Base-by-base conservation (phyloP, 2,797 vertebrate genomes). In the Leptatherina wallacei region DNA sequence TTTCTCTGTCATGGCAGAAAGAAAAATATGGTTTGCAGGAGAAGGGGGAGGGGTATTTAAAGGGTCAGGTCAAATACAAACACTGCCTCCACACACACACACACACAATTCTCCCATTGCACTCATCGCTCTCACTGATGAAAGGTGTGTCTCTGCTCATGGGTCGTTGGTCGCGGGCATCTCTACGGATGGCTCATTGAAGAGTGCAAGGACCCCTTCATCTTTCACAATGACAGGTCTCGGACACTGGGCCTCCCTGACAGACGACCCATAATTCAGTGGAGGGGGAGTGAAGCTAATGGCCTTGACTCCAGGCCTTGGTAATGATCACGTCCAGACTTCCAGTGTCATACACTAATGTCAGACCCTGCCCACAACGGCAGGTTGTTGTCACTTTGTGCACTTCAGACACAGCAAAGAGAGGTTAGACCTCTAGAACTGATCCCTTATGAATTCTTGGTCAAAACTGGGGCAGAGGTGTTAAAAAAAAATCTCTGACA, bases 151-250 rank as follows among this genome's bases (percentile, higher is more conserved):
- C 87, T 89, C 81, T 77, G 75, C 78, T 83, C 82, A 90, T 66
- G 89, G 85, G 80, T 90, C 90, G 78, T 93, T 93, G 90, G 81
- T 91, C 78, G 82, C 75, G 63, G 92, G 83, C 89, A 92, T 93
- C 83, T 90, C 91, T 85, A 77, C 72, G 81, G 91, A 92, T 73
- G 91, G 86, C 91, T 96, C 93, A 94, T 94, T 94, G 93, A 80
- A 89, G 89, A 91, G 88, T 84, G 89, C 87, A 89, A 91, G 90
- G 90, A 92, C 86, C 81, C 85, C 91, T 94, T 91, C 85, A 94
- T 94, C 85, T 91, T 91, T 92, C 85, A 88, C 84, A 78, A 75
- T 92, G 93, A 94, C 77, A 88, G 85, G 87, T 91, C 83, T 87
- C 85, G 89, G 92, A 89, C 89, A 89, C 80, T 40, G 91, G 78